Conservation (phyloP, 2,888 invertebrate genomes). For the Allygus modestus region DNA sequence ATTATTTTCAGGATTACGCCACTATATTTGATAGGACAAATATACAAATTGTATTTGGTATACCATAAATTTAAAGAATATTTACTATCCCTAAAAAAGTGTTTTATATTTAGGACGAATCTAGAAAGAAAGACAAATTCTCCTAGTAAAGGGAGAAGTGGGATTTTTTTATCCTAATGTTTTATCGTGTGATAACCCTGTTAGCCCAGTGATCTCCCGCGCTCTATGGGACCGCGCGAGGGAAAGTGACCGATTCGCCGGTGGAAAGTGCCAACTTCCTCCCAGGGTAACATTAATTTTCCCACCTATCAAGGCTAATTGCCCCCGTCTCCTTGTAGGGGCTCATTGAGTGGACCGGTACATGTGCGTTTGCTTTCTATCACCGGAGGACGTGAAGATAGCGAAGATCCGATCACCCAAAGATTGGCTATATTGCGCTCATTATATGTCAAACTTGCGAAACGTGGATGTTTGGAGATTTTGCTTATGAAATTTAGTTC, state of each 20-base stretch:
- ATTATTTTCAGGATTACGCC: too few species aligned
- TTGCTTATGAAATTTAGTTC: too few species aligned
- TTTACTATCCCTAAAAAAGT: too few species aligned
- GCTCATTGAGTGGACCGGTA: neutral
- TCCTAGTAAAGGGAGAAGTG: too few species aligned
- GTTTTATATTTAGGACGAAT: too few species aligned
- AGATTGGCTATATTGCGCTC: neutral
- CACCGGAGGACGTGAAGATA: neutral
- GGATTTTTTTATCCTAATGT: too few species aligned
- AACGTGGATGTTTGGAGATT: too few species aligned
- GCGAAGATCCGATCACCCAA: neutral
- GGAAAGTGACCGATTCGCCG: constrained; percentile 40
- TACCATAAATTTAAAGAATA: too few species aligned
- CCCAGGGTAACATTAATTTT: constrained; percentile 41
- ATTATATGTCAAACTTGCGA: neutral
- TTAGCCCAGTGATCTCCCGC: neutral
- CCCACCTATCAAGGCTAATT: constrained; percentile 47
- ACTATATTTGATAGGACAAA: too few species aligned
- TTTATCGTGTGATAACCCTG: neutral
- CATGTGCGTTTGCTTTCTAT: constrained; percentile 25
- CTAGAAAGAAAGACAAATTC: too few species aligned
- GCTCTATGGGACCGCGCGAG: constrained; percentile 18
- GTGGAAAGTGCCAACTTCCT: constrained; percentile 47
- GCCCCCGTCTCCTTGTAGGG: constrained; percentile 35
- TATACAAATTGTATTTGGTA: too few species aligned